Conservation (phyloP, 2,888 invertebrate species). For the Tenthredo scrophulariae region DNA sequence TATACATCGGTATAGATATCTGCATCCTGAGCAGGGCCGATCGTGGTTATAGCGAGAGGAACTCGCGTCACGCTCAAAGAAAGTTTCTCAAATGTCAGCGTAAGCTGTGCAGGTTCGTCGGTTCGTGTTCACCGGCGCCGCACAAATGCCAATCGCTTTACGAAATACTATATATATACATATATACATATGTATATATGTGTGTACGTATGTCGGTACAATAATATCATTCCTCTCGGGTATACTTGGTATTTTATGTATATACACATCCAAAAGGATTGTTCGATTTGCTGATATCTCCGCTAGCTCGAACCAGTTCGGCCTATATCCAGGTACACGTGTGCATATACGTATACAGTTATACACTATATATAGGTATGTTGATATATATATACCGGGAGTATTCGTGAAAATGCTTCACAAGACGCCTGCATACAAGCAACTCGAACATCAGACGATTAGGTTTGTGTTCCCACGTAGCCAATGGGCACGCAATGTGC, state of each 20-base stretch:
- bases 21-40: constrained; percentile 35
- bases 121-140: constrained; percentile 66
- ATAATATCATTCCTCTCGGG: constrained; percentile 63
- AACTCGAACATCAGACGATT: too few species aligned
- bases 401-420: too few species aligned
- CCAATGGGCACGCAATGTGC: too few species aligned
- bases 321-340: not conserved
- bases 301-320: not conserved
- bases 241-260: not conserved
- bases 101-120: constrained; percentile 55
- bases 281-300: not conserved
- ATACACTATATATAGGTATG: too few species aligned
- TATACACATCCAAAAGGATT: not conserved
- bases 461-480: too few species aligned
- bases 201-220: constrained; percentile 61
- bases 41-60: constrained; percentile 62
- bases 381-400: too few species aligned
- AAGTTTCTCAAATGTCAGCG: constrained; percentile 75
- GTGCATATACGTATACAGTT: not conserved
- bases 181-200: not conserved
- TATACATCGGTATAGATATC: not conserved
- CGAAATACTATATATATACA: constrained; percentile 65
- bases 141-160: constrained; percentile 75
- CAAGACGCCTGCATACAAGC: too few species aligned
- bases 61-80: constrained; percentile 71